Base-by-base conservation (phyloP, 2,888 invertebrate species). In the Pollenia angustigena region DNA sequence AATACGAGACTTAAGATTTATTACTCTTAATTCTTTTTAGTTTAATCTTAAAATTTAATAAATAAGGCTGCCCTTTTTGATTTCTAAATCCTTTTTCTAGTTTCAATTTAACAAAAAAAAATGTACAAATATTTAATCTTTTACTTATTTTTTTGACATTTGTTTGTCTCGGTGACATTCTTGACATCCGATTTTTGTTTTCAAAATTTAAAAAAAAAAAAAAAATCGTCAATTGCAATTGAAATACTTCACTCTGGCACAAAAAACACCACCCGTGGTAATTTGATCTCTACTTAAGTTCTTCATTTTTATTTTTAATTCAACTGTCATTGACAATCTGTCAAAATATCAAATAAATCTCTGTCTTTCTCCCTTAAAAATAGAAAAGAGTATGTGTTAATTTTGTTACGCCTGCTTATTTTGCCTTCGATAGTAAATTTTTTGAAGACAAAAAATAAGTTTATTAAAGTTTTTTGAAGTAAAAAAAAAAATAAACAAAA, bases 251-350 rank as follows among this genome's bases (percentile, higher is more conserved):
- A 18, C 16, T 32, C 32, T 16, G 46, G 16, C 54, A 81, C 4
- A 72, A 52, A 72, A 23, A 64, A 62, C 72, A 72, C 78, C 72
- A 84, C 84, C 84, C 78, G 66, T 68, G 46, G 84, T 79, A 79
- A 84, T 84, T 68, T 46, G 78, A 84, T 84, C 18, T 64, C 32
- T 32, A 74, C 40, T 66, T 10, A 32, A 81, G 32, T 7, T 42
- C 44, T 52, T 50, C 42, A 46, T 46, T 56, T 23, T 68, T 40
- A 9, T 46, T 32, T 11, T 48, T 64, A 14, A 71, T 66, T 74
- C 56, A 52, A 75, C 80, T 88, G 88, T 87, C 88, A 88, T 85
- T 88, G 87, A 82, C 87, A 87, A 87, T 81, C 88, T 87, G 88
- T 88, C 88, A 88, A 88, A 88, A 88, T 85, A 87, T 78, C 79